Evolutionary conservation across 2,797 vertebrate genomes (phyloP), one percentile per base, ranked within the genome.

Genomic region (Chromobotia macracanthus): DNA sequence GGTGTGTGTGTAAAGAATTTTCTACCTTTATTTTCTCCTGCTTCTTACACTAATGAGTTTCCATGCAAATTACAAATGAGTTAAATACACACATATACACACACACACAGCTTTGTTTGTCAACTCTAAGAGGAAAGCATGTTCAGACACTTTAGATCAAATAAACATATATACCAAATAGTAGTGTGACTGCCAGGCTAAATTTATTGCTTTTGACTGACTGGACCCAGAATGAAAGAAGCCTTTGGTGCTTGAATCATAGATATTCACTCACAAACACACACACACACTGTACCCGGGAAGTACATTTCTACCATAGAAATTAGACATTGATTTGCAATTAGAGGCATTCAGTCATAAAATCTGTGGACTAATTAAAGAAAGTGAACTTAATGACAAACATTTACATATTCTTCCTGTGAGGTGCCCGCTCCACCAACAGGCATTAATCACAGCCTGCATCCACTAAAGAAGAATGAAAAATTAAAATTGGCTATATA

Each of bases 241-340:
- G 23, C 50, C 55, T 70, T 69, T 70, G 66, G 31, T 16, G 58
- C 58, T 5, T n/a, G n/a, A 25, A 44, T 60, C 23, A 15, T 41
- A 50, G 51, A 73, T 79, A 68, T 21, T 67, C 16, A 18, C 50
- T 31, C 51, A 9, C 35, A 46, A 53, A 51, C 55, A 63, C 53
- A 50, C 5, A 4, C 56, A 64, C 67, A 53, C 65, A 0, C 55
- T 35, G 44, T 61, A 25, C 68, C 77, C 23, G 9, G 31, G 69
- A 85, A 85, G 86, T n/a, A n/a, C n/a, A n/a, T n/a, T n/a, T 83
- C 66, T 31, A 84, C 83, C 61, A 86, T 83, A 90, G 90, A 88
- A 91, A 92, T 88, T 87, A 92, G 90, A 92, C 91, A 92, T 93
- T 91, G 91, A 94, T 92, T 91, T 91, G 91, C 92, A 93, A 92